Evolutionary conservation across 2,797 vertebrate genomes (phyloP).

Genomic region (Pseudochirops corinnae): DNA sequence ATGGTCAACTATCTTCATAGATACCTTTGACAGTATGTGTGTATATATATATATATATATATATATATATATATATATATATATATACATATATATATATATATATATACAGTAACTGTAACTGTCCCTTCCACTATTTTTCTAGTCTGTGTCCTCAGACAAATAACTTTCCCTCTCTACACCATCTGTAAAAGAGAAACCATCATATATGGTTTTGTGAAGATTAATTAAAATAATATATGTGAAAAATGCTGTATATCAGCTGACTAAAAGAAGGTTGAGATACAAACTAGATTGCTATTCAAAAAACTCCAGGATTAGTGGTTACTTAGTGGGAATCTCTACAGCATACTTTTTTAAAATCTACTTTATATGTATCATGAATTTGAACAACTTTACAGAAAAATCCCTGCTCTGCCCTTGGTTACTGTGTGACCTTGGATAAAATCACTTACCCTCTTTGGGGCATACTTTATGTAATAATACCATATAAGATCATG

Average conservation of each 20-base stretch:
- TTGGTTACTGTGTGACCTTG: neutral
- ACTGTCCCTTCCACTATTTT: neutral
- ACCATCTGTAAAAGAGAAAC: neutral
- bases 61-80: too few relatives aligned
- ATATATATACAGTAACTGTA: neutral
- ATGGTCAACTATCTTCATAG: neutral
- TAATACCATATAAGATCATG: neutral
- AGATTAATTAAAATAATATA: neutral
- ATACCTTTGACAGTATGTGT: too few relatives aligned
- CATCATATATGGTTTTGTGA: neutral
- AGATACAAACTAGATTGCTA: constrained; percentile 1
- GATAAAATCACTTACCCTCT: neutral
- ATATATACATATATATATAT: too few relatives aligned
- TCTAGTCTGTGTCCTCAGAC: neutral
- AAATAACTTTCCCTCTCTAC: neutral
- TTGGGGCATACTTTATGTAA: neutral
- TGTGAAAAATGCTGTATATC: neutral
- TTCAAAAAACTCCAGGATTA: constrained; percentile 14
- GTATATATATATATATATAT: too few relatives aligned
- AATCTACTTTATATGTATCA: neutral
- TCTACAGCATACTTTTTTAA: neutral
- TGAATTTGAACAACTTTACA: neutral
- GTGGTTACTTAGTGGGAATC: neutral
- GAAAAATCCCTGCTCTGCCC: neutral
- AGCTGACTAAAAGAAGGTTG: neutral